Conservation (phyloP, 2,888 invertebrate species). For the Heliconius aoede region DNA sequence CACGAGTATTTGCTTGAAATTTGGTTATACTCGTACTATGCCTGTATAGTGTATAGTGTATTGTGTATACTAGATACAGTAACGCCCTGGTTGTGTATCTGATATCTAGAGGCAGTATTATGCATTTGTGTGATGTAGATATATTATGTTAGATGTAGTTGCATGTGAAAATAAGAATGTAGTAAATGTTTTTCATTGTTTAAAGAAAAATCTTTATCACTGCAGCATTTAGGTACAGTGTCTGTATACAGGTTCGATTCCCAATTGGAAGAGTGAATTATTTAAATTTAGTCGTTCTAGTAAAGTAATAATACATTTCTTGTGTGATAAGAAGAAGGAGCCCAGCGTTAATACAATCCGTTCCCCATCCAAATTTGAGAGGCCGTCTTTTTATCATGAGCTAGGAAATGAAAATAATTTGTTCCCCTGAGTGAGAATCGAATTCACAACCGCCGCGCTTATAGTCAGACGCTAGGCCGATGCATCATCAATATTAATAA, state of each 20-base stretch:
- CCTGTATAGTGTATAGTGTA: constrained; percentile 9
- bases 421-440: not conserved
- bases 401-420: not conserved
- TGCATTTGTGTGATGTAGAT: not conserved
- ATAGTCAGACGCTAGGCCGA: not conserved
- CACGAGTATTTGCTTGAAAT: constrained; percentile 64
- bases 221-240: not conserved
- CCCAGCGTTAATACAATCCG: no score
- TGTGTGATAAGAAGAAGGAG: no score
- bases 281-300: not conserved
- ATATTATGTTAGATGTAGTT: not conserved
- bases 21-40: constrained; percentile 41
- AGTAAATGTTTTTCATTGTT: no score
- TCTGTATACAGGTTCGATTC: not conserved
- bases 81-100: constrained; percentile 13
- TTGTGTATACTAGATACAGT: constrained; percentile 2
- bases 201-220: not conserved
- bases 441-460: not conserved
- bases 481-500: not conserved
- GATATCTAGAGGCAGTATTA: not conserved
- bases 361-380: not conserved
- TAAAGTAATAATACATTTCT: not conserved
- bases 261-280: not conserved
- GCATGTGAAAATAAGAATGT: no score
- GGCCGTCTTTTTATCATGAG: not conserved